Conservation (phyloP, 1,140 invertebrate genomes). For the Rhyzopertha dominica region DNA sequence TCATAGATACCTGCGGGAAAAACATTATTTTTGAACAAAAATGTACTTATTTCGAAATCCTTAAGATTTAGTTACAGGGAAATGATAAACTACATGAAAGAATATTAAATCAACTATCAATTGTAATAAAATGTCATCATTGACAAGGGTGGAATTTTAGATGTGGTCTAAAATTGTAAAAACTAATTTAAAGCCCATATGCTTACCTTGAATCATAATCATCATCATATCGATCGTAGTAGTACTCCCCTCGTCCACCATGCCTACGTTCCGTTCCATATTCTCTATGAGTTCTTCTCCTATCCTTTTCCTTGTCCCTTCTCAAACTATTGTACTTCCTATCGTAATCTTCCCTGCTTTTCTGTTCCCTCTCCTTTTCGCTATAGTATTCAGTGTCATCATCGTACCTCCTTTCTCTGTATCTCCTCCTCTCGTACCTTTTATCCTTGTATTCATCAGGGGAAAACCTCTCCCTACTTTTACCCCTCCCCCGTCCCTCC, state of each 20-base stretch:
- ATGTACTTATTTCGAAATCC: too few relatives aligned
- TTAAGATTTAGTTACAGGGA: too few relatives aligned
- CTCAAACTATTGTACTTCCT: conserved; percentile 37
- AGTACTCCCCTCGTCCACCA: conserved; percentile 40
- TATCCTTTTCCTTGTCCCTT: conserved; percentile 33
- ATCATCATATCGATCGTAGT: conserved; percentile 47
- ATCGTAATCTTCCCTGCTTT: conserved; percentile 41
- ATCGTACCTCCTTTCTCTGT: conserved; percentile 43
- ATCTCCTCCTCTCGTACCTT: conserved; percentile 45
- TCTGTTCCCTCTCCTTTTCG: conserved; percentile 39
- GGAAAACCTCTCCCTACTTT: conserved; percentile 9
- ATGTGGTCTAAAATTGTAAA: too few relatives aligned
- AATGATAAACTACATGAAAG: too few relatives aligned
- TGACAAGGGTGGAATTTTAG: too few relatives aligned
- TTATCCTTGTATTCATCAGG: conserved; percentile 19
- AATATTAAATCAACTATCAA: too few relatives aligned
- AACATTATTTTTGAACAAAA: too few relatives aligned
- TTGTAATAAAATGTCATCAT: too few relatives aligned
- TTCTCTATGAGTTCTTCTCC: conserved; percentile 22
- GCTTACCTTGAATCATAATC: too few relatives aligned
- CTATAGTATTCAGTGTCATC: conserved; percentile 45
- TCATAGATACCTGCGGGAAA: too few relatives aligned
- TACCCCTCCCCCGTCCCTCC: conserved; percentile 19
- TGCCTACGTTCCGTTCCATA: conserved; percentile 24
- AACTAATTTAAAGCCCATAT: too few relatives aligned